phyloP scores from a whole-genome alignment of 2,888 invertebrate species.

The Vesta saturnalis region DNA sequence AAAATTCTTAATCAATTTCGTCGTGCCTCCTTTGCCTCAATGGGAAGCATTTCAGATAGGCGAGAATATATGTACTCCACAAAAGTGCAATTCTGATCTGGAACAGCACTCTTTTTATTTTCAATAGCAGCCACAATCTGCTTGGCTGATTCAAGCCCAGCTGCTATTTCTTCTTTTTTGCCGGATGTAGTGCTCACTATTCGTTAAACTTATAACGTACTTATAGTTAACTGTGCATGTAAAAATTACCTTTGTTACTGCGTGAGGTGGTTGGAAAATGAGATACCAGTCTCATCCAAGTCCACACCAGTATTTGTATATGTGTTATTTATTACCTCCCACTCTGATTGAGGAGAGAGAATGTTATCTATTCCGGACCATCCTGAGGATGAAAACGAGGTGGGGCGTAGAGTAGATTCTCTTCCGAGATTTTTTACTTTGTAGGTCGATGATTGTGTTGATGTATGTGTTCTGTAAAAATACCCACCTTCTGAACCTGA shows the following conservation, averaged over 20 bases:
- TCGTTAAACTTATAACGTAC: not conserved
- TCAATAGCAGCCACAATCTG: slow-evolving; percentile 3
- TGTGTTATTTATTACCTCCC: not conserved
- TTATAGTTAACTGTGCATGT: not conserved
- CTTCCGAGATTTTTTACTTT: not conserved
- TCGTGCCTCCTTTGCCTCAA: not conserved
- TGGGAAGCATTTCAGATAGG: not conserved
- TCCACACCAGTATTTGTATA: not conserved
- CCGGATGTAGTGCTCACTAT: not conserved
- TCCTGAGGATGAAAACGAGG: not conserved
- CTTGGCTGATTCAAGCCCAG: not conserved
- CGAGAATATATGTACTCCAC: not conserved
- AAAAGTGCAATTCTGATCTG: slow-evolving; percentile 6
- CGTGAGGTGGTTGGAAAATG: not conserved
- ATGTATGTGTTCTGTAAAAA: slow-evolving; percentile 6
- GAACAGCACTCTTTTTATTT: not conserved
- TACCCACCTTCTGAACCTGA: no score
- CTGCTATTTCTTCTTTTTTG: not conserved
- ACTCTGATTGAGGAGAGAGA: not conserved
- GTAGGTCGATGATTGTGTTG: not conserved
- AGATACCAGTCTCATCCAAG: not conserved
- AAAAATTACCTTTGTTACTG: not conserved
- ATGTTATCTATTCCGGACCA: not conserved
- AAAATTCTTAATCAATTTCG: not conserved
- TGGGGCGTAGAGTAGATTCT: not conserved